A percentile compares a stretch with the other conserved stretches of the same genome.
These are phyloP conservation scores for Unio pictorum DNA, from an alignment of 2,888 invertebrate genomes.

Conservation along the genomic window DNA sequence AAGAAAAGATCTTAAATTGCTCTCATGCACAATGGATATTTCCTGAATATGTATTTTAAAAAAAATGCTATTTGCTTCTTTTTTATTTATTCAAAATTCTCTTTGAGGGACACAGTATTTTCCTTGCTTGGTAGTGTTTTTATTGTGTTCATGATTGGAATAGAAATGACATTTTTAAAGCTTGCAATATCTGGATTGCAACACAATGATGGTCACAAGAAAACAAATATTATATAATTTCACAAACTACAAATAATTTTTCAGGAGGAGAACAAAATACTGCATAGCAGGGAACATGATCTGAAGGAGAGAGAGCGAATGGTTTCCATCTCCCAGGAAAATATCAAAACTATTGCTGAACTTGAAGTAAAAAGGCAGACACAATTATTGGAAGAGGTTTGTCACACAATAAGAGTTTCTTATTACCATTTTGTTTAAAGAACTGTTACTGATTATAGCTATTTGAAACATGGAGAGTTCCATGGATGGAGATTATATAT, in stretches of 20 bases:
- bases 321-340: constrained; percentile 57
- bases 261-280: constrained; percentile 55
- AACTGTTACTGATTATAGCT: too few relatives aligned
- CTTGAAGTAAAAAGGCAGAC: constrained; percentile 57
- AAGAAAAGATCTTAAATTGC: too few relatives aligned
- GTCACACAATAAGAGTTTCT: too few relatives aligned
- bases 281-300: constrained; percentile 56
- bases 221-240: not conserved
- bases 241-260: constrained; percentile 2
- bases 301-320: constrained; percentile 61
- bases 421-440: too few relatives aligned
- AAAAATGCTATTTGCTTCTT: too few relatives aligned
- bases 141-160: not conserved
- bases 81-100: too few relatives aligned
- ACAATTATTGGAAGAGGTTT: constrained; percentile 45
- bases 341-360: constrained; percentile 59
- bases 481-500: too few relatives aligned
- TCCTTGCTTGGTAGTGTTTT: too few relatives aligned
- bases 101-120: too few relatives aligned
- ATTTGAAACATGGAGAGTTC: too few relatives aligned
- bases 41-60: too few relatives aligned
- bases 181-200: not conserved
- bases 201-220: not conserved
- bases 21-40: too few relatives aligned
- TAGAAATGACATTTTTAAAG: not conserved